Percentiles rank a stretch among this genome's conserved stretches.
Conservation (phyloP, 2,797 vertebrate species). For the Gambelia wislizenii region DNA sequence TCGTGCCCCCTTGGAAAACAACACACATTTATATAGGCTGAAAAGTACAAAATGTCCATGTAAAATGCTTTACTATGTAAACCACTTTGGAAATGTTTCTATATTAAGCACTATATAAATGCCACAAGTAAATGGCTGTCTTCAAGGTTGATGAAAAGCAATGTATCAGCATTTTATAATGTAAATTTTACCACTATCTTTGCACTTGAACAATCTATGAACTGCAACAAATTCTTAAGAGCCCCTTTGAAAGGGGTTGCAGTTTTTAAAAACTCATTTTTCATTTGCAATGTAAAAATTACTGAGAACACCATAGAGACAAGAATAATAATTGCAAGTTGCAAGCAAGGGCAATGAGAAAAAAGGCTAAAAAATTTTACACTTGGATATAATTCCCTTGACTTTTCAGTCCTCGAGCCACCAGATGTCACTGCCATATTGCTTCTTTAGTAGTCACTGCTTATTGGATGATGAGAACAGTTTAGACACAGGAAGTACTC, state of each 20-base stretch:
- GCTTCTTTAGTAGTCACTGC: fast-evolving
- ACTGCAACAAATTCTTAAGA: conserved; percentile 8
- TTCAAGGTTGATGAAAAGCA: neutral
- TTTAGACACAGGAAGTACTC: too few species aligned
- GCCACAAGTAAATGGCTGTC: neutral
- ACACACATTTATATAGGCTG: neutral
- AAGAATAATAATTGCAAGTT: neutral
- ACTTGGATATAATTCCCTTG: fast-evolving
- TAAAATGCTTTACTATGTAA: too few species aligned
- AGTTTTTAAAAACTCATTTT: neutral
- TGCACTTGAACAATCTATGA: neutral
- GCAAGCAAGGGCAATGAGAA: neutral
- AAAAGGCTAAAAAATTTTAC: neutral
- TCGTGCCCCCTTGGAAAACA: neutral
- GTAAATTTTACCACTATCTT: neutral
- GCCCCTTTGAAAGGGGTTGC: neutral
- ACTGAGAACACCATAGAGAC: neutral
- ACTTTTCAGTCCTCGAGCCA: neutral
- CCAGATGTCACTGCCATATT: neutral
- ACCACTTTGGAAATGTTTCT: too few species aligned
- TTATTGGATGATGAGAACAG: neutral
- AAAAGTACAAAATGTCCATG: neutral
- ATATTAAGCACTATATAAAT: neutral
- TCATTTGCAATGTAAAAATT: neutral
- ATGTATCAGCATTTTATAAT: neutral